Percentiles rank a stretch among this genome's conserved stretches.
These are phyloP conservation scores for Callyntrura sp. DNA, from an alignment of 2,888 invertebrate species.

Conservation along the genomic window DNA sequence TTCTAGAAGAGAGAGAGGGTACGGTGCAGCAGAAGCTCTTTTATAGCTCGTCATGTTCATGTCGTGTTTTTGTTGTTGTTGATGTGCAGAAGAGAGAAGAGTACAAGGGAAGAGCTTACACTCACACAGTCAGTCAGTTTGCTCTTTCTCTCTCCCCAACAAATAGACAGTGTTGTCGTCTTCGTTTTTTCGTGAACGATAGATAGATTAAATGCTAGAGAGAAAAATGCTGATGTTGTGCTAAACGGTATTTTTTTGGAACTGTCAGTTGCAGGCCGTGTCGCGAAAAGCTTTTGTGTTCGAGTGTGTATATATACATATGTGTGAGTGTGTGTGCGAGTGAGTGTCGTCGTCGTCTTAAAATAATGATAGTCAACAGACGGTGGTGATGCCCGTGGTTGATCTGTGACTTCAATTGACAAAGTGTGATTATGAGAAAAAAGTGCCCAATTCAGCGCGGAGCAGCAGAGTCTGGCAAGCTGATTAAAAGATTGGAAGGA, in stretches of 20 bases:
- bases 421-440: slow-evolving; percentile 29
- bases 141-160: too few relatives aligned
- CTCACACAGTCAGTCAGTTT: slow-evolving; percentile 10
- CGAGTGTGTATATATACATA: background rate
- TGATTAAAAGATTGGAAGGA: slow-evolving; percentile 26
- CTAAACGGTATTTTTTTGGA: slow-evolving; percentile 78
- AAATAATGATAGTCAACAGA: background rate
- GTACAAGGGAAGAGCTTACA: background rate
- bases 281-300: slow-evolving; percentile 12
- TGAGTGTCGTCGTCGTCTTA: background rate
- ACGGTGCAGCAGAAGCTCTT: slow-evolving; percentile 54
- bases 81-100: slow-evolving; percentile 20
- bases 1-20: slow-evolving; percentile 19
- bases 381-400: too few relatives aligned
- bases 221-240: slow-evolving; percentile 49
- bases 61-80: slow-evolving; percentile 50
- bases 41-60: slow-evolving; percentile 54
- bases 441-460: slow-evolving; percentile 35
- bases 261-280: slow-evolving; percentile 72
- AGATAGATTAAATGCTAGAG: slow-evolving; percentile 59
- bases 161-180: too few relatives aligned
- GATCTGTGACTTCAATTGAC: slow-evolving; percentile 71
- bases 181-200: slow-evolving; percentile 3
- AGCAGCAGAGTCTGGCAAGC: background rate
- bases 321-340: too few relatives aligned